Base-by-base conservation (phyloP, 2,113 vertebrate species). In the Perognathus longimembris region DNA sequence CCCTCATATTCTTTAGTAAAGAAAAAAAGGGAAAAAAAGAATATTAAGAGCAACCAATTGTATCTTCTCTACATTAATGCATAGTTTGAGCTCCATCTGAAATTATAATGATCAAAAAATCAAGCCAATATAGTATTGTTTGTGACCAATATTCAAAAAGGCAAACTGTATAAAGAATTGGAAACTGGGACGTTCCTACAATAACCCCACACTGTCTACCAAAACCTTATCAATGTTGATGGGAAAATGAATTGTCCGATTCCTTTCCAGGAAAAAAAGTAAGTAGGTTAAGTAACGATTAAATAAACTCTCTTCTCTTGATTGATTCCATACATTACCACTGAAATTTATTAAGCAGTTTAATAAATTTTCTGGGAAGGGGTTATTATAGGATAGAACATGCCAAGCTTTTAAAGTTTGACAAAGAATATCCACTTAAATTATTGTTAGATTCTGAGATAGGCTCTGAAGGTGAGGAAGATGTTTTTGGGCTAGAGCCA, bases 291-390 rank as follows among this genome's bases (percentile, higher is more conserved):
- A 96, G 79, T 83, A 90, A 95, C 79, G 96, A 73, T 89, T 96
- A 91, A 97, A 91, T 94, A 95, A 97, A 96, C 42, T 92, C 73
- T 95, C 79, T 88, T 93, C 87, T 54, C 4, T 92, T 96, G 89
- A 84, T 92, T 71, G 84, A 95, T 96, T 96, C 93, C 90, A 95
- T 90, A 92, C 91, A 61, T 75, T 80, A 79, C 79, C 78, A 86
- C 50, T 73, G 87, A 97, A 92, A 95, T 96, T 95, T 97, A 96
- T 92, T 96, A 96, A 97, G 90, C 85, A 93, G 96, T 71, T 98
- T 97, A 95, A 79, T 80, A 45, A 45, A 45, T 98, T 97, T 97
- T 97, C 96, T 22, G 0, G 95, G 76, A 95, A 95, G 95, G 71
- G 79, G 96, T 97, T 97, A 97, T 87, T 88, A 92, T 94, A 92